Evolutionary conservation across 2,888 invertebrate genomes (phyloP).

Genomic region (Horisme vitalbata): DNA sequence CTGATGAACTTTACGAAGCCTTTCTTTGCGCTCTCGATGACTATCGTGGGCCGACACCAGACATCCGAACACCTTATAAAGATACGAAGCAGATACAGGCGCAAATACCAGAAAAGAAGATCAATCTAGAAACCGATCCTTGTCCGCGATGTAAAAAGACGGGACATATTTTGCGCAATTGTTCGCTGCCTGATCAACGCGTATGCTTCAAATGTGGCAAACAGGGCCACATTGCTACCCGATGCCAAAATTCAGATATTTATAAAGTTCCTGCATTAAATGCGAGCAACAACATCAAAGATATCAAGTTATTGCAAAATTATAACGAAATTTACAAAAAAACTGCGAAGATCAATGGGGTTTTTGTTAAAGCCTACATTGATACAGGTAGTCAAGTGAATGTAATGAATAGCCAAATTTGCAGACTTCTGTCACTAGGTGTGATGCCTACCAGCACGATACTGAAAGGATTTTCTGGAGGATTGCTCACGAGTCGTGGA

Average conservation of each 20-base stretch:
- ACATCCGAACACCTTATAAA: too few relatives aligned
- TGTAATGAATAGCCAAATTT: background rate
- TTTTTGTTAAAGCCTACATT: slow-evolving; percentile 18
- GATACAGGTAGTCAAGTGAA: slow-evolving; percentile 1
- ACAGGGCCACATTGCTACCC: background rate
- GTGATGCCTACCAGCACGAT: background rate
- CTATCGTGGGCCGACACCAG: slow-evolving; percentile 14
- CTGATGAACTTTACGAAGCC: slow-evolving; percentile 34
- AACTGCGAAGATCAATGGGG: slow-evolving; percentile 28
- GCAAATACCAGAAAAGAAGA: background rate
- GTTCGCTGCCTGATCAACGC: background rate
- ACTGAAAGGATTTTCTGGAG: slow-evolving; percentile 1
- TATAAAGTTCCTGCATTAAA: background rate
- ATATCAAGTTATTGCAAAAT: background rate
- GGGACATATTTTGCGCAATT: background rate
- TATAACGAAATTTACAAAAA: slow-evolving; percentile 18
- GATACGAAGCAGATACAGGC: too few relatives aligned
- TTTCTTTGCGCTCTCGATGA: slow-evolving; percentile 36
- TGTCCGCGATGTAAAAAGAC: slow-evolving; percentile 1
- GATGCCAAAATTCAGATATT: background rate
- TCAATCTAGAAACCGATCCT: background rate
- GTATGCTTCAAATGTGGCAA: background rate
- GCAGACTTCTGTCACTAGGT: background rate
- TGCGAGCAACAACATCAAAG: background rate
- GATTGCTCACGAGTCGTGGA: background rate